phyloP scores from a whole-genome alignment of 1,140 invertebrate genomes.

The Formica selysi region DNA sequence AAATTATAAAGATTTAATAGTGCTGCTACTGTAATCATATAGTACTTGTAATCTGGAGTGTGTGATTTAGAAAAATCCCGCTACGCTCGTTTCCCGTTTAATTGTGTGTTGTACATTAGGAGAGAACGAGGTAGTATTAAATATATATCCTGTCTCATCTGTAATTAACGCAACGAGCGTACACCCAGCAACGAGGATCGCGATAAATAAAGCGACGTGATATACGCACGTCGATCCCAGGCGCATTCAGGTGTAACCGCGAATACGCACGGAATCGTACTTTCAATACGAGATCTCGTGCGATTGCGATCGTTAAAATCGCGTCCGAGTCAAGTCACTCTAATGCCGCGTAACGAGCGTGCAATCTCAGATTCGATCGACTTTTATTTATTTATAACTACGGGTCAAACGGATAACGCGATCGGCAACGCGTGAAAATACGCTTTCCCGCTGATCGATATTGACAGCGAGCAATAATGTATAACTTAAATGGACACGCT shows the following conservation, averaged over 20 bases:
- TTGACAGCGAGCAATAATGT: conserved; percentile 23
- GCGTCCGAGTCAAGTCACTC: not conserved
- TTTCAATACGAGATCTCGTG: conserved; percentile 24
- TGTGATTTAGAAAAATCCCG: conserved; percentile 19
- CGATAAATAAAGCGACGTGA: not conserved
- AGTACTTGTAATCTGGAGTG: not conserved
- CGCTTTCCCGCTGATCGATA: conserved; percentile 29
- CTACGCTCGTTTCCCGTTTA: conserved; percentile 9
- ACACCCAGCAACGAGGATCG: not conserved
- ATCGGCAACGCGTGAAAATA: conserved; percentile 20
- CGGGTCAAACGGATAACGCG: conserved; percentile 3
- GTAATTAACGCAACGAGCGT: not conserved
- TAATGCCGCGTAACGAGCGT: conserved; percentile 15
- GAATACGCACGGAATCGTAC: not conserved
- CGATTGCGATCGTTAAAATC: not conserved
- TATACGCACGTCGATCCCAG: not conserved
- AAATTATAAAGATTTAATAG: conserved; percentile 28
- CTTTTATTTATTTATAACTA: conserved; percentile 14
- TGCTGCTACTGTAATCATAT: not conserved
- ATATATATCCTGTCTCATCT: not conserved
- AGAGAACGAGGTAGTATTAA: conserved; percentile 10
- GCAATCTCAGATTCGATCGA: not conserved
- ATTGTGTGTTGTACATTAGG: not conserved
- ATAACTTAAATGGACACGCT: not conserved
- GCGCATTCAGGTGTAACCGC: conserved; percentile 10